phyloP scores from a whole-genome alignment of 2,797 vertebrate species.

The Dallia pectoralis region DNA sequence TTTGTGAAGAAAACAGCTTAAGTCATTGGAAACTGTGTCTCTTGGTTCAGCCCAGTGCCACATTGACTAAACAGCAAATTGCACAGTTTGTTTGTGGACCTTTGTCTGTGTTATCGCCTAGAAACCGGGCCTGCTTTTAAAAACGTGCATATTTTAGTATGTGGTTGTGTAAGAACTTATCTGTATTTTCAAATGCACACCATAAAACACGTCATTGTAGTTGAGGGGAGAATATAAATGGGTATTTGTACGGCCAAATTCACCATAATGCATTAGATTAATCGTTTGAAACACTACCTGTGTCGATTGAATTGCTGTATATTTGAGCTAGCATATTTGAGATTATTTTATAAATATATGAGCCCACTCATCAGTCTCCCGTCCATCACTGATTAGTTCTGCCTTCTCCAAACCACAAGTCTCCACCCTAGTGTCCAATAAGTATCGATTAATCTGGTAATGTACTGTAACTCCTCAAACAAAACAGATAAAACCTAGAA shows the following conservation, averaged over 20 bases:
- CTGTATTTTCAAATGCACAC: no score
- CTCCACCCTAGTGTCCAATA: conserved; percentile 34
- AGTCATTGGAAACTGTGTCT: conserved; percentile 42
- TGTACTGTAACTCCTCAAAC: conserved; percentile 59
- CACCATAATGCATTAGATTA: no score
- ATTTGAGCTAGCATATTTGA: no score
- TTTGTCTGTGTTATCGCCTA: conserved; percentile 64
- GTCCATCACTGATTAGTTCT: conserved; percentile 50
- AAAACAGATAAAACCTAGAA: neutral
- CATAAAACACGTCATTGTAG: no score
- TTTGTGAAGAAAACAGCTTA: conserved; percentile 34
- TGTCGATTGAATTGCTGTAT: no score
- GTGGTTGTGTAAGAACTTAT: no score
- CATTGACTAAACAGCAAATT: conserved; percentile 44
- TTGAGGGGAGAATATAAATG: no score
- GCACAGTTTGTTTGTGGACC: conserved; percentile 58
- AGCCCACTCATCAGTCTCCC: conserved; percentile 36
- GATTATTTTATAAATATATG: no score
- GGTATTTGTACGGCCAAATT: no score
- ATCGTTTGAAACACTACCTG: no score
- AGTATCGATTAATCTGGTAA: conserved; percentile 60
- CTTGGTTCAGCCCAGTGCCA: conserved; percentile 40
- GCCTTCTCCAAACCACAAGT: neutral
- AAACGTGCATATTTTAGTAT: no score
- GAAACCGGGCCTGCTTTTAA: conserved; percentile 35